Evolutionary conservation across 2,113 vertebrate genomes (phyloP), one percentile per base, ranked within the genome.

Genomic region (Abramis brama): DNA sequence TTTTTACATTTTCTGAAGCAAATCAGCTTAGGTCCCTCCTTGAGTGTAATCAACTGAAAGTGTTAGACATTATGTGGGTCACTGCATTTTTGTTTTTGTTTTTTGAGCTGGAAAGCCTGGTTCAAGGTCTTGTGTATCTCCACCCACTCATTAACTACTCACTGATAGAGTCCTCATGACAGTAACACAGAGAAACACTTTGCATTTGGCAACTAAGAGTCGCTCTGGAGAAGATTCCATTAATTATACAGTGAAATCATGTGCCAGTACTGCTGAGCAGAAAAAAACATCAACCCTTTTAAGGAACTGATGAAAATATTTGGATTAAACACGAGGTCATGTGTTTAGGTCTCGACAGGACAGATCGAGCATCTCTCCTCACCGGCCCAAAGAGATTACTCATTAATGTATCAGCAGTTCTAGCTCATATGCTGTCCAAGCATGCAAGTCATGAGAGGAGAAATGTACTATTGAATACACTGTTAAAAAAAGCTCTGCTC

Each of bases 331-430:
- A 68, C 45, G 62, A 36, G 80, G 62, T 52, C 43, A 70, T 70
- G 17, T 68, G 45, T 47, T 77, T 52, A 68, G 79, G 19, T 52
- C 62, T 82, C 25, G 9, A 43, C 23, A 25, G n/a, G 12, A 79
- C 78, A 60, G 57, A 62, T 62, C 11, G 39, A 13, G 25, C 25
- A 77, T 33, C 75, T 55, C 47, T 27, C 60, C 19, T 50, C 25
- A 50, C 19, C 17, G 1, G 19, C 45, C 25, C 8, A 70, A 17
- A 52, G 43, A 23, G 2, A n/a, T 33, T 68, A 23, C 19, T 82
- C 60, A 80, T 59, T 33, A 79, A 62, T 62, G 78, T 25, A 79
- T 79, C 23, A 80, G 36, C n/a, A 80, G 59, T 62, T 27, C 23
- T 25, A 80, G 57, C 78, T 80, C 36, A 80, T 45, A 27, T 45